Base-by-base conservation (phyloP, 2,888 invertebrate species). In the Nebria salina region DNA sequence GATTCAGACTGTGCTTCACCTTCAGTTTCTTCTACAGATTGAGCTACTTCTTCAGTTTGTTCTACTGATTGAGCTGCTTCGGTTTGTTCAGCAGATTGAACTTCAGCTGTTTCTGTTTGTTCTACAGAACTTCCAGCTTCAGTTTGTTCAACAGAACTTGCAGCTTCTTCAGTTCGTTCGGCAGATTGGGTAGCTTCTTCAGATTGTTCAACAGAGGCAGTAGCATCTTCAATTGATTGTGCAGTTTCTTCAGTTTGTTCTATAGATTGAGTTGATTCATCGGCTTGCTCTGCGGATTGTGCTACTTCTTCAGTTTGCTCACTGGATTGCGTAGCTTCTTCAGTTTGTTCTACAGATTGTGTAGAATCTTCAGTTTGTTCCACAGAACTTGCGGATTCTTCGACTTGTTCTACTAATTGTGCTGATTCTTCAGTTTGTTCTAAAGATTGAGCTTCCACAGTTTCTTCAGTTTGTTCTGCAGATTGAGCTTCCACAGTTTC, bases 1-100 rank as follows among this genome's bases (percentile, higher is more conserved):
- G 54, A 54, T 54, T 54, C 54, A 54, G 54, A 13, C 54, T 54
- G 54, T 54, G 54, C 13, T 81, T 76, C 83, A 42, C 73, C 82
- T 26, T 77, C 77, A 75, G 20, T 83, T 42, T 77, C 83, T 65
- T 82, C 84, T 20, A 82, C 82, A 26, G 84, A 83, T 26, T 83
- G 83, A 74, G 82, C 84, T 41, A 79, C 83, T 73, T 78, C 81
- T n/a, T 76, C 84, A 8, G 72, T 77, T 72, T 81, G 82, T 75
- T 83, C 84, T 77, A 82, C 82, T 3, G 77, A 8, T 76, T 77
- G 72, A 82, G 79, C 82, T 82, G 83, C 83, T 13, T 83, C 83
- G n/a, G 7, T 54, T 54, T 54, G 54, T 54, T 54, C 54, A 7
- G 54, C 54, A 54, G 54, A 54, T 54, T 54, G 54, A 54, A 68